Evolutionary conservation across 2,888 invertebrate species (phyloP).

Genomic region (Ectropis crepuscularia): DNA sequence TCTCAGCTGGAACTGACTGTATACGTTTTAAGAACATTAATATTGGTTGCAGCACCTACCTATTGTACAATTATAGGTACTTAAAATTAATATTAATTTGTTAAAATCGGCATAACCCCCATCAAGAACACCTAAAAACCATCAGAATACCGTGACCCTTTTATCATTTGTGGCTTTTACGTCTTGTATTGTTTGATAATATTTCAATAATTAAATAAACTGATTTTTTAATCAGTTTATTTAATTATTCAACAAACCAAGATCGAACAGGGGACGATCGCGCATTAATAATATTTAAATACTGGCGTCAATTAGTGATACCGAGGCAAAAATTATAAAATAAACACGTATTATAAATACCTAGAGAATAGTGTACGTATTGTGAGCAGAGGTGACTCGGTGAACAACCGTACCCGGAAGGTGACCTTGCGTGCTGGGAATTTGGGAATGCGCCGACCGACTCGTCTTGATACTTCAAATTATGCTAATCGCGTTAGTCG

Average conservation of each 20-base stretch:
- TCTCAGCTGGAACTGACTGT: no score
- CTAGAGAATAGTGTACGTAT: constrained; percentile 43
- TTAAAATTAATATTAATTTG: neutral
- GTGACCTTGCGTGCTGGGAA: constrained; percentile 70
- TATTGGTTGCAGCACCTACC: no score
- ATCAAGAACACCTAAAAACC: neutral
- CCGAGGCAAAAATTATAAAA: constrained; percentile 33
- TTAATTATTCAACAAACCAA: constrained; percentile 30
- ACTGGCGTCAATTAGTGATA: constrained; percentile 28
- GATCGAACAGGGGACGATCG: constrained; percentile 29
- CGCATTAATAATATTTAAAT: constrained; percentile 35
- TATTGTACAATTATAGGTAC: no score
- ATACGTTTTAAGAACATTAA: no score
- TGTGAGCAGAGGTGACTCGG: constrained; percentile 62
- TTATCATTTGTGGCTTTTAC: neutral
- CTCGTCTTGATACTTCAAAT: constrained; percentile 46
- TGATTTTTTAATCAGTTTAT: no score
- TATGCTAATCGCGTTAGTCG: constrained; percentile 13
- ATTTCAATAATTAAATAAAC: constrained; percentile 10
- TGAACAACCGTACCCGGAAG: constrained; percentile 69
- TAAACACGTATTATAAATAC: constrained; percentile 32
- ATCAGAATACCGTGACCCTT: neutral
- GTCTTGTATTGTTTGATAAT: constrained; percentile 3
- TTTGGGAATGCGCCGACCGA: constrained; percentile 54
- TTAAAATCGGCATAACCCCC: neutral